These are phyloP conservation scores for Deilephila elpenor DNA, from an alignment of 2,888 invertebrate genomes.

Conservation along the genomic window DNA sequence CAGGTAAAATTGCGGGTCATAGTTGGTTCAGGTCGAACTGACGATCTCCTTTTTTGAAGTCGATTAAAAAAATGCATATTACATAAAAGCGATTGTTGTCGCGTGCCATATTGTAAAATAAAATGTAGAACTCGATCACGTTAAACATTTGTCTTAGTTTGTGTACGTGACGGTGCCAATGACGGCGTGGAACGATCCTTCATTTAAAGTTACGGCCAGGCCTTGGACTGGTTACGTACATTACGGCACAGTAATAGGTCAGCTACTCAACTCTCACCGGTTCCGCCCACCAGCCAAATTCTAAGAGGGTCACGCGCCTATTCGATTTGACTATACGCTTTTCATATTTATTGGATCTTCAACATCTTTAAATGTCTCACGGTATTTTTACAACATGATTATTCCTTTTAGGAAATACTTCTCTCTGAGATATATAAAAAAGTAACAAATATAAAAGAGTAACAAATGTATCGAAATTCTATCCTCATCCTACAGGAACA, in stretches of 20 bases:
- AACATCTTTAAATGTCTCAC: neutral
- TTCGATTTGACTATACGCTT: slow-evolving; percentile 23
- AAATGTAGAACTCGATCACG: slow-evolving; percentile 1
- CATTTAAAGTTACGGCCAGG: slow-evolving; percentile 58
- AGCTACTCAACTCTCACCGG: slow-evolving; percentile 52
- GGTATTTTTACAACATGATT: neutral
- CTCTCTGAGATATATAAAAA: no score
- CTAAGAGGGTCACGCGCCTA: slow-evolving; percentile 41
- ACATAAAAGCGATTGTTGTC: neutral
- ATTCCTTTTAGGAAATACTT: neutral
- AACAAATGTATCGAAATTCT: no score
- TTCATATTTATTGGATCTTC: slow-evolving; percentile 14
- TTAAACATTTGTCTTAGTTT: slow-evolving; percentile 14
- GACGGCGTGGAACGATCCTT: slow-evolving; percentile 54
- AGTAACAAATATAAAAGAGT: no score
- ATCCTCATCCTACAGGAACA: no score
- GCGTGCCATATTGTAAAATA: neutral
- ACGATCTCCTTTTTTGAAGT: no score
- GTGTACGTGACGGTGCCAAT: slow-evolving; percentile 20
- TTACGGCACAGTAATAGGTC: slow-evolving; percentile 24
- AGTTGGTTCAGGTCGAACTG: no score
- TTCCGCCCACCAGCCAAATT: slow-evolving; percentile 64
- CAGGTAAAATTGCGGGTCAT: no score
- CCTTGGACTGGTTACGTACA: slow-evolving; percentile 59
- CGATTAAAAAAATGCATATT: no score